Base-by-base conservation (phyloP, 2,888 invertebrate genomes). In the Acanthacorydalis orientalis region DNA sequence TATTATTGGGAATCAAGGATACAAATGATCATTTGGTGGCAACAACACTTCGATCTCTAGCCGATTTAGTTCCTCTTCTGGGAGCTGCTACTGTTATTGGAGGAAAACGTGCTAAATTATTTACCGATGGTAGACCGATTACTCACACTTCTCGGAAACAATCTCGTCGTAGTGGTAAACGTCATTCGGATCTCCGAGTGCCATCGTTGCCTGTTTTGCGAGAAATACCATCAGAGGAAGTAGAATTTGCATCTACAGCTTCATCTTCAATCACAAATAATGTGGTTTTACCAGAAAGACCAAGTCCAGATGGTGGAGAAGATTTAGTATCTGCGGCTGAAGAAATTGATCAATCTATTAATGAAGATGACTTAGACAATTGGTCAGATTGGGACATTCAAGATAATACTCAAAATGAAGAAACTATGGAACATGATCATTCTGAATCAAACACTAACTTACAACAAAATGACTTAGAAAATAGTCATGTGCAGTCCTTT, bases 71-170 rank as follows among this genome's bases (percentile, higher is more conserved):
- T 23, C 85, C 88, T 1, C 74, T 91, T 52, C 68, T 90, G 46
- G 92, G 93, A 11, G 83, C 89, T 11, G 74, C 80, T n/a, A 74
- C 80, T 15, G 89, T 93, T 1, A 81, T 93, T 41, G 89, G 90
- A 3, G 87, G 88, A 1, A 78, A 80, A 58, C 73, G 91, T 52
- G 76, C 76, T 1, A 83, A 81, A 61, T 68, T 87, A 47, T 93
- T 93, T 60, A 82, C 85, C 16, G 89, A 91, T 61, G 91, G 90
- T 7, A 73, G 84, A 55, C 92, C 92, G 3, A 81, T 80, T 59
- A 31, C 46, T 3, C 40, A 50, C 37, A 16, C 14, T 12, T 43
- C 46, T 8, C 40, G 48, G 39, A 45, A 48, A 41, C 35, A 33
- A 15, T 23, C 38, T 8, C 46, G 43, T 41, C 40, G 42, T 16